Conservation (phyloP, 2,113 vertebrate genomes). For the Tylochromis polylepis region DNA sequence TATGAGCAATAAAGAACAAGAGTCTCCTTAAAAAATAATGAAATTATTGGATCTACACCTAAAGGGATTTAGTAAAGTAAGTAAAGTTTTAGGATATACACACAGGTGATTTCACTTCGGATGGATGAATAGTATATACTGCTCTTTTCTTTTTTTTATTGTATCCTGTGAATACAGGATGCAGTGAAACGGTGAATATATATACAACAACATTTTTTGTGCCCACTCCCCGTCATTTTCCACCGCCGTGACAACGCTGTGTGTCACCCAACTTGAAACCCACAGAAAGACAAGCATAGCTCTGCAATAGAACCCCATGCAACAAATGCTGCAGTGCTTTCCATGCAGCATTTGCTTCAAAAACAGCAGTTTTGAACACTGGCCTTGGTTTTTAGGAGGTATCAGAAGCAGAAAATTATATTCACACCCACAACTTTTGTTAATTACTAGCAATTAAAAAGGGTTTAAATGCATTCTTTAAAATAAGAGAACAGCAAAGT, state of each 20-base stretch:
- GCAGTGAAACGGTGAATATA: fast-evolving
- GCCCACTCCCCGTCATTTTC: not conserved
- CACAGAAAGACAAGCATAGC: not conserved
- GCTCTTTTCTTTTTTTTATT: not conserved
- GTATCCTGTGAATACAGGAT: too few species aligned
- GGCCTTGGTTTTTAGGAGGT: not conserved
- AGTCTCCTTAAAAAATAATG: not conserved
- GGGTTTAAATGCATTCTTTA: fast-evolving
- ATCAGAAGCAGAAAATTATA: not conserved
- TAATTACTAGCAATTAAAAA: not conserved
- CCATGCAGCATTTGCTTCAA: not conserved
- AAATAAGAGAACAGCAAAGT: not conserved
- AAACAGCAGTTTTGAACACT: not conserved
- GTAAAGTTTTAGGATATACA: not conserved
- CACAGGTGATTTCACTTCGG: fast-evolving
- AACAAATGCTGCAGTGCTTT: not conserved
- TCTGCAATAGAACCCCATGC: not conserved
- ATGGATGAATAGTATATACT: not conserved
- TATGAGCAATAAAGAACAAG: not conserved
- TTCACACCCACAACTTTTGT: not conserved
- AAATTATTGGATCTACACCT: not conserved
- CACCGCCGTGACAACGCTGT: fast-evolving
- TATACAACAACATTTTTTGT: not conserved
- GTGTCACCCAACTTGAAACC: not conserved
- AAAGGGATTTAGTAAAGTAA: not conserved